A percentile compares a stretch with the other conserved stretches of the same genome.
Evolutionary conservation across 2,888 invertebrate species (phyloP).

Genomic region (Temnothorax ravouxi): DNA sequence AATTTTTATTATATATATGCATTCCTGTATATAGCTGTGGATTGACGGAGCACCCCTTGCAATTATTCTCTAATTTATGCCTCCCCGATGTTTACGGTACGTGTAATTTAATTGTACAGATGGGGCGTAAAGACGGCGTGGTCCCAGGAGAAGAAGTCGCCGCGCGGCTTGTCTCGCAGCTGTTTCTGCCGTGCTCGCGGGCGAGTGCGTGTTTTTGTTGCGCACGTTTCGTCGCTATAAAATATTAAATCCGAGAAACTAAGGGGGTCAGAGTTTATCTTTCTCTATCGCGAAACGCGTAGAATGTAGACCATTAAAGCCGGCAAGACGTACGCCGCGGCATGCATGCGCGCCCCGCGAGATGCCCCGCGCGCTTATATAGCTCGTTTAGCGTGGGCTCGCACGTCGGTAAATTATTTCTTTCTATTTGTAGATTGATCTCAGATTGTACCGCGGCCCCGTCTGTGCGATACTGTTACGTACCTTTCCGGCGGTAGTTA

Average conservation of each 20-base stretch:
- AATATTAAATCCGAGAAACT: conserved; percentile 47
- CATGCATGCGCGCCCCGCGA: background rate
- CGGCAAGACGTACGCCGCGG: background rate
- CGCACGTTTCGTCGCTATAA: conserved; percentile 46
- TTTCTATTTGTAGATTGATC: conserved; percentile 56
- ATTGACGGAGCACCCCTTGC: conserved; percentile 17
- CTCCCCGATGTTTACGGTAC: conserved; percentile 76
- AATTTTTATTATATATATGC: background rate
- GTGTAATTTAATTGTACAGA: conserved; percentile 82
- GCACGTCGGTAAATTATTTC: conserved; percentile 50
- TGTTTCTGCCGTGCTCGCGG: conserved; percentile 11
- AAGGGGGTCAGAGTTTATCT: conserved; percentile 52
- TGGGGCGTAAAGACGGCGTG: conserved; percentile 75
- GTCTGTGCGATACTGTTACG: conserved; percentile 28
- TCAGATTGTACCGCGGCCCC: conserved; percentile 19
- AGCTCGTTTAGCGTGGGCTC: conserved; percentile 22
- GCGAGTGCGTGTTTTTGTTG: conserved; percentile 40
- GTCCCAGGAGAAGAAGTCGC: conserved; percentile 56
- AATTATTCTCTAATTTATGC: conserved; percentile 70
- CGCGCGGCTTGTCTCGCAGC: conserved; percentile 32
- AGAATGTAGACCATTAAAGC: conserved; percentile 42
- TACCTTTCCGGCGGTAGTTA: conserved; percentile 13
- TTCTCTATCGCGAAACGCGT: conserved; percentile 46
- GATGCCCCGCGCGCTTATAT: conserved; percentile 12
- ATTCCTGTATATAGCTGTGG: background rate